Percentiles rank a stretch among this genome's conserved stretches.
phyloP scores from a whole-genome alignment of 2,888 invertebrate species.

The Alsophila aescularia region DNA sequence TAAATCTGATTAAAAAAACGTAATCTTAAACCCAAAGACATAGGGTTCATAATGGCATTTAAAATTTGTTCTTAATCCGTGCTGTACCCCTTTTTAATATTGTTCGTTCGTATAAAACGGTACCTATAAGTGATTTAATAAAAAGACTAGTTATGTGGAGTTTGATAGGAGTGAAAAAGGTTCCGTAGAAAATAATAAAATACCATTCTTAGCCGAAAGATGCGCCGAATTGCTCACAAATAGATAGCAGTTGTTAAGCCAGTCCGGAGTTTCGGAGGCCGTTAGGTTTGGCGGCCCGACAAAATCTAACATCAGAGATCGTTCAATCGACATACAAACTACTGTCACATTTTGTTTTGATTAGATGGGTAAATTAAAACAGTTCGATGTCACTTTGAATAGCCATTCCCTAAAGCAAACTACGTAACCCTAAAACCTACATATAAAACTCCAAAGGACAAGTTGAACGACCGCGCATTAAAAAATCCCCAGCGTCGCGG shows the following conservation, averaged over 20 bases:
- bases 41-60: conserved; percentile 23
- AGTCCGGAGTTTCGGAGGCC: no score
- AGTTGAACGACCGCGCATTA: conserved; percentile 66
- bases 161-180: not conserved
- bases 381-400: not conserved
- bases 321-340: no score
- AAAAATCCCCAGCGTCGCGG: conserved; percentile 36
- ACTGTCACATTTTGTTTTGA: no score
- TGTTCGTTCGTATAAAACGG: conserved; percentile 21
- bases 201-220: no score
- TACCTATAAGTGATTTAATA: conserved; percentile 19
- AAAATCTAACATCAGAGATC: no score
- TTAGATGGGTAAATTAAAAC: not conserved
- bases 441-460: conserved; percentile 51
- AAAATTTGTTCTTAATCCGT: conserved; percentile 1
- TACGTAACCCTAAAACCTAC: conserved; percentile 33
- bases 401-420: not conserved
- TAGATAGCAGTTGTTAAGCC: no score
- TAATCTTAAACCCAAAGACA: not conserved
- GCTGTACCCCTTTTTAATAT: conserved; percentile 8
- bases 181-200: conserved; percentile 8
- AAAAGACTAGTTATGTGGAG: conserved; percentile 2
- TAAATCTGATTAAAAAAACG: conserved; percentile 33
- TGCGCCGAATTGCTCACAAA: no score
- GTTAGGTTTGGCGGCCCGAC: no score